Base-by-base conservation (phyloP, 30 jellyfish, hydroid and myxozoan species). In the Aurelia aurita complex sp. Pacific region DNA sequence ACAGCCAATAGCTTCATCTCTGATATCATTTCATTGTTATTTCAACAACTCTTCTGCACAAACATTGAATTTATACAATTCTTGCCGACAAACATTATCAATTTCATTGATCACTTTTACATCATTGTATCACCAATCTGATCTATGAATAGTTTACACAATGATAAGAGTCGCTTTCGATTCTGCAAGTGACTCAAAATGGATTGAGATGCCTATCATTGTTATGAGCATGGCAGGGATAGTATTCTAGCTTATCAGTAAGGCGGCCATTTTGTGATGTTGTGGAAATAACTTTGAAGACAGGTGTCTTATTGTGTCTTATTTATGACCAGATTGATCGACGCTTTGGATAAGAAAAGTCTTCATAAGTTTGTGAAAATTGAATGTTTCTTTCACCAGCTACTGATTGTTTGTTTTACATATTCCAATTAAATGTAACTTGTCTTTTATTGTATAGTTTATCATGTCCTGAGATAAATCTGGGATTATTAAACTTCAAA, bases 321-420 rank as follows among this genome's bases (percentile, higher is more conserved):
- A 14, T 79, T 79, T 71, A 11, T 66, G 29, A 40, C 80, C 19
- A 23, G 89, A 64, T 65, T 79, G 40, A 35, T 66, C n/a, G 8
- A 75, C 17, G 16, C 38, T 59, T 79, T 79, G 42, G 60, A 64
- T 64, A 70, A 79, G 18, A 71, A 67, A 51, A 59, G 81, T 64
- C 65, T 79, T 79, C 89, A 79, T 79, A 79, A 79, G 68, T 64
- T 65, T 65, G 89, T 79, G 89, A 79, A 65, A 79, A 79, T 79
- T 79, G 89, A 64, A 79, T 79, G 67, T 79, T 79, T 63, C 66
- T 54, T 79, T 23, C 80, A 79, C 51, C 80, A 36, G 89, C 66
- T 64, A 79, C 43, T 64, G 69, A 18, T 43, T 59, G 64, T 18
- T 79, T 79, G 89, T 65, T 79, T 79, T 79, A 33, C 80, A 79